phyloP scores from a whole-genome alignment of 2,888 invertebrate species.

The Agrypnus murinus region DNA sequence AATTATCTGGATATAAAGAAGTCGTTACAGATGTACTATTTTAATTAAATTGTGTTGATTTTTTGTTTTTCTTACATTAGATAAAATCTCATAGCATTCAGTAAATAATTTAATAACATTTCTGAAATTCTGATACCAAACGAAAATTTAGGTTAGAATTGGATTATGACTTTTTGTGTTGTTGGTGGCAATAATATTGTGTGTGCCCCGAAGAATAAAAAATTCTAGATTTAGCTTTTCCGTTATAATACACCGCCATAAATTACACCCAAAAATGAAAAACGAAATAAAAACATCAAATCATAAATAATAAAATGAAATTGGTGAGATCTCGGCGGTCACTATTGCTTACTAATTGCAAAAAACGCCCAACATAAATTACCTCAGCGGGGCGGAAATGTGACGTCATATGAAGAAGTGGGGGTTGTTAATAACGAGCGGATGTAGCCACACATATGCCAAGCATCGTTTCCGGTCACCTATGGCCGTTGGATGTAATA shows the following conservation, averaged over 20 bases:
- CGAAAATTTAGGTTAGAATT: no score
- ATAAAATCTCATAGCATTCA: no score
- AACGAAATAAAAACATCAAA: constrained; percentile 53
- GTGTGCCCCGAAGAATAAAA: no score
- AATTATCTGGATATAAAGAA: no score
- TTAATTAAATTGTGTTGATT: no score
- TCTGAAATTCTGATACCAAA: no score
- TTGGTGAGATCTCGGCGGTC: constrained; percentile 54
- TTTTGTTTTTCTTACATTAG: no score
- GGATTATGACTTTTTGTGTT: no score
- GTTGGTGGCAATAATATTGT: no score
- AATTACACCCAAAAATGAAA: constrained; percentile 53
- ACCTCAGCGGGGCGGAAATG: constrained; percentile 58
- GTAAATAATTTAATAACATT: no score
- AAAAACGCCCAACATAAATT: constrained; percentile 64
- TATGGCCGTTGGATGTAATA: constrained; percentile 62
- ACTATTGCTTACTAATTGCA: constrained; percentile 60
- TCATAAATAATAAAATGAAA: constrained; percentile 58
- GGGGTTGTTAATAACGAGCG: constrained; percentile 62
- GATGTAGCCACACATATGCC: constrained; percentile 69
- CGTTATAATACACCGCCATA: constrained; percentile 43
- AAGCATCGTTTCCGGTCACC: constrained; percentile 69
- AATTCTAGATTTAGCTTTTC: no score
- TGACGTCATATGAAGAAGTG: constrained; percentile 48
- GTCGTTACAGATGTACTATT: no score